Conservation (phyloP, 1,140 invertebrate species). For the Radopholus similis region DNA sequence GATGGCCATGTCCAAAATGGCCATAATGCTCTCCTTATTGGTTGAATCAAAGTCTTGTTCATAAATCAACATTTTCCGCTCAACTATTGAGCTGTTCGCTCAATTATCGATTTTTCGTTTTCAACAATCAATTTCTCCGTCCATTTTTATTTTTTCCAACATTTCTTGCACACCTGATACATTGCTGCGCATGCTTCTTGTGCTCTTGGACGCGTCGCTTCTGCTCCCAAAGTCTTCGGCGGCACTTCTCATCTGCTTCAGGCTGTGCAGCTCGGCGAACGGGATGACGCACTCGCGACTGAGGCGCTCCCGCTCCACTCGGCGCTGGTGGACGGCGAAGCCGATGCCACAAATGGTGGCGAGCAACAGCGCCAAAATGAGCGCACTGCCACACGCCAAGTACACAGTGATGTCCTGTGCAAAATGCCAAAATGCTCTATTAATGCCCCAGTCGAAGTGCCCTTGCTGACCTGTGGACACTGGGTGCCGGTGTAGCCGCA, state of each 20-base stretch:
- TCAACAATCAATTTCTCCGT: too few relatives aligned
- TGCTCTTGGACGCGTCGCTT: slow-evolving; percentile 1
- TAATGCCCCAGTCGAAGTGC: too few relatives aligned
- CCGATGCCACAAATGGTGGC: slow-evolving; percentile 9
- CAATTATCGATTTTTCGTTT: too few relatives aligned
- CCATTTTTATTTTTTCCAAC: too few relatives aligned
- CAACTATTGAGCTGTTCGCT: too few relatives aligned
- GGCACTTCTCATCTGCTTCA: neutral
- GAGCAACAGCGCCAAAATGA: slow-evolving; percentile 17
- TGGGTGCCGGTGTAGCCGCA: slow-evolving; percentile 30
- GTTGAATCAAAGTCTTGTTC: too few relatives aligned
- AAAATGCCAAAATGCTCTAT: too few relatives aligned
- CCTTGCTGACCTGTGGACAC: slow-evolving; percentile 24
- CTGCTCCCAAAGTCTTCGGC: neutral
- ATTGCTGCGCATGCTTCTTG: slow-evolving; percentile 33
- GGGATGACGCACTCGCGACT: slow-evolving; percentile 25
- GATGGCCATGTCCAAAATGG: too few relatives aligned
- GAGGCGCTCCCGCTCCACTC: slow-evolving; percentile 21
- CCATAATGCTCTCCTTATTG: too few relatives aligned
- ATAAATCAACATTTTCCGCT: too few relatives aligned
- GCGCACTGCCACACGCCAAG: slow-evolving; percentile 20
- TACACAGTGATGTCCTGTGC: slow-evolving; percentile 10
- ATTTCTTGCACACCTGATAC: too few relatives aligned
- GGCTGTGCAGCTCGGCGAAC: neutral
- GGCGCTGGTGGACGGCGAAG: too few relatives aligned